phyloP scores from a whole-genome alignment of 2,888 invertebrate species.

The Temnothorax ravouxi region DNA sequence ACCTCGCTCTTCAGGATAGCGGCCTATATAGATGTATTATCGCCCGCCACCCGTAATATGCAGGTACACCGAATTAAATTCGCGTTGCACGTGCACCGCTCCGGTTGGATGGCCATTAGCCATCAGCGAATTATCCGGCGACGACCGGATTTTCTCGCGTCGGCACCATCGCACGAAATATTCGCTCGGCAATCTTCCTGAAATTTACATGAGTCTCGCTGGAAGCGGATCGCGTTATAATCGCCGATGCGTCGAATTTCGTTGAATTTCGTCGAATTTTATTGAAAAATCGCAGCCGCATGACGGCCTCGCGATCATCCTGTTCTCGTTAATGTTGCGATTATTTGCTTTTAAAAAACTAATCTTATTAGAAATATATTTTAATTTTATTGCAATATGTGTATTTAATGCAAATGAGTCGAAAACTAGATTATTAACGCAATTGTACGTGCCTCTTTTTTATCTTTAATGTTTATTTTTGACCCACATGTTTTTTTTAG shows the following conservation, averaged over 20 bases:
- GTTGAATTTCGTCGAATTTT: constrained; percentile 29
- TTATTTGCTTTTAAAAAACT: background rate
- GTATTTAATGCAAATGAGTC: background rate
- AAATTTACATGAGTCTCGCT: constrained; percentile 74
- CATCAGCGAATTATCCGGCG: constrained; percentile 74
- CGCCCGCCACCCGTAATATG: constrained; percentile 62
- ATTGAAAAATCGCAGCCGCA: background rate
- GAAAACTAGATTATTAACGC: background rate
- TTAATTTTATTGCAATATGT: background rate
- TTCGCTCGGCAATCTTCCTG: constrained; percentile 70
- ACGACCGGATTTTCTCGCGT: constrained; percentile 74
- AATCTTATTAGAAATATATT: constrained; percentile 3
- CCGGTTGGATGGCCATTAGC: constrained; percentile 74
- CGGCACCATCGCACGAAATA: constrained; percentile 63
- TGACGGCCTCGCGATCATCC: background rate
- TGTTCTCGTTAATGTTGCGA: background rate
- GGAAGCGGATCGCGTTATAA: constrained; percentile 67
- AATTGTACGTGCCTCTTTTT: background rate
- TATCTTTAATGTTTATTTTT: background rate
- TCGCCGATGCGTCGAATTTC: constrained; percentile 56
- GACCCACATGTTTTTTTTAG: background rate
- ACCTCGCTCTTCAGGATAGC: background rate
- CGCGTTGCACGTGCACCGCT: constrained; percentile 65
- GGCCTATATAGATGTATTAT: constrained; percentile 53
- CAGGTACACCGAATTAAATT: constrained; percentile 73